phyloP scores from a whole-genome alignment of 2,797 vertebrate species.

The Hoplostethus atlanticus region DNA sequence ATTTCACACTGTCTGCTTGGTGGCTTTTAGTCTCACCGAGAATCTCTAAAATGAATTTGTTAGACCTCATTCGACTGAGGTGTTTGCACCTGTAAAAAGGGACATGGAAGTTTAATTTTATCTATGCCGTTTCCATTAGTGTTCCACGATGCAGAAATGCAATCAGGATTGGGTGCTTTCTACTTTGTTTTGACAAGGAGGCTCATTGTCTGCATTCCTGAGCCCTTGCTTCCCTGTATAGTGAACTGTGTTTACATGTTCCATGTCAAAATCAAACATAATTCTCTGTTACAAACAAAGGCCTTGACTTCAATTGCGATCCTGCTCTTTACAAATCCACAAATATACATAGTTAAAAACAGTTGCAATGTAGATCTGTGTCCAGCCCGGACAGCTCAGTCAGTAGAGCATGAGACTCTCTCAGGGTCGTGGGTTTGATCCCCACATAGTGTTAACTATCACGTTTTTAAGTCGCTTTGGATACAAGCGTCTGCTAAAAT shows the following conservation, averaged over 20 bases:
- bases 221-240: background rate
- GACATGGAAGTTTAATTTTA: conserved; percentile 49
- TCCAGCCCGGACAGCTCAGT: too few species aligned
- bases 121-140: conserved; percentile 62
- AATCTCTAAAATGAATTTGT: conserved; percentile 68
- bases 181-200: conserved; percentile 62
- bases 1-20: conserved; percentile 62
- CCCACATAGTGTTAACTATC: too few species aligned
- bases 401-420: too few species aligned
- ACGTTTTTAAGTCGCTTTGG: too few species aligned
- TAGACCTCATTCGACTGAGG: conserved; percentile 56
- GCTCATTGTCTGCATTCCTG: conserved; percentile 47
- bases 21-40: conserved; percentile 61
- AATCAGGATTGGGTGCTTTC: conserved; percentile 15
- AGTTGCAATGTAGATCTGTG: too few species aligned
- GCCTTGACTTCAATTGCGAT: background rate
- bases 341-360: too few species aligned
- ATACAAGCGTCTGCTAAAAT: too few species aligned
- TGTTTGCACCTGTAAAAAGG: conserved; percentile 64
- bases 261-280: conserved; percentile 6
- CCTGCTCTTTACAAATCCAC: too few species aligned
- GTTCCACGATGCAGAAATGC: conserved; percentile 65
- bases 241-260: conserved; percentile 33
- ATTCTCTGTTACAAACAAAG: background rate
- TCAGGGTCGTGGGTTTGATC: too few species aligned